Base-by-base conservation (phyloP, 64 coral and sea anemone species). In the Montipora efflorescens region DNA sequence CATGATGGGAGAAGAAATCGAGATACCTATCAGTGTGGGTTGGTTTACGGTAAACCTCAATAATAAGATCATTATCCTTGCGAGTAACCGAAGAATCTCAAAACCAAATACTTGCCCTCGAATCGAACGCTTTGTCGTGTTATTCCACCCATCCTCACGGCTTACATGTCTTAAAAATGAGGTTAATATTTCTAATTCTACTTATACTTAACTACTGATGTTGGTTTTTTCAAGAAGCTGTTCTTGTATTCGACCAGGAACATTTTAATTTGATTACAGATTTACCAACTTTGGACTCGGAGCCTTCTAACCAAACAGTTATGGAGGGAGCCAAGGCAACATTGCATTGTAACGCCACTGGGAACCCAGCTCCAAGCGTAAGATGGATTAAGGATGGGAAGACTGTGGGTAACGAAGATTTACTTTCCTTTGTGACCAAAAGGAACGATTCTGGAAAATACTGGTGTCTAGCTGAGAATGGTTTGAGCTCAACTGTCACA, bases 381-480 rank as follows among this genome's bases (percentile, higher is more conserved):
- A 13, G 6, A 14, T 91, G 90, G 28, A 47, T 15, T 4, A 70
- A 50, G 50, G 66, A 86, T 86, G 62, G 62, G 18, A 86, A 10
- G 9, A 48, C 45, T 86, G 82, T 86, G 82, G 82, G 0, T 1
- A 13, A 16, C 49, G 82, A 64, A 86, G 9, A 69, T 0, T 71
- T 45, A 10, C 44, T 86, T 6, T 28, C 25, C 25, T 28, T 28
- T 28, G 25, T 28, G 25, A 28, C 25, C 25, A 28, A 28, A 28
- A 28, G 25, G 25, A 86, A 86, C 49, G 4, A 71, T 1, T 20
- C 64, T 20, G 82, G 82, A 51, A 7, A 86, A 71, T 86, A 86
- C 45, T 71, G 82, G 82, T 86, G 82, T 12, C 20, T 51, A 2
- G 69, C 68, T 0, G 68, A 77, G 1, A 77, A 52, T 28, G 70